Conservation (phyloP, 2,888 invertebrate species). For the Hipparchia semele region DNA sequence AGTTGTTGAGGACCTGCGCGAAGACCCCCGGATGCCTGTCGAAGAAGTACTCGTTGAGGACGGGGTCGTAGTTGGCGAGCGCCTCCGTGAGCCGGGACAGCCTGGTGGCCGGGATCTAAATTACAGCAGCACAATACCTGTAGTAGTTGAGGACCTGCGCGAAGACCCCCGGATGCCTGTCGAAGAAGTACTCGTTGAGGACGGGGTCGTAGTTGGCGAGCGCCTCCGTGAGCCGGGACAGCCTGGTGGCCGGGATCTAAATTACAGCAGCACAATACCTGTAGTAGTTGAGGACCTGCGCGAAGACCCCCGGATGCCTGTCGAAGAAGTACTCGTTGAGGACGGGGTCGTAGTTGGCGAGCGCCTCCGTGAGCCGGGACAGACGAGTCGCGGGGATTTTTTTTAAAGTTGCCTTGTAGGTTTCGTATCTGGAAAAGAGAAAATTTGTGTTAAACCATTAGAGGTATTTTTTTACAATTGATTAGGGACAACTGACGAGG, state of each 20-base stretch:
- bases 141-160: neutral
- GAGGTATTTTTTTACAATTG: too few relatives aligned
- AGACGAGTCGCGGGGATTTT: conserved; percentile 95
- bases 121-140: neutral
- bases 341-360: conserved; percentile 95
- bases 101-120: neutral
- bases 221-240: too few relatives aligned
- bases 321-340: conserved; percentile 94
- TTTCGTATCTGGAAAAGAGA: conserved; percentile 82
- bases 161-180: too few relatives aligned
- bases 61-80: too few relatives aligned
- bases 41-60: too few relatives aligned
- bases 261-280: conserved; percentile 65
- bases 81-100: too few relatives aligned
- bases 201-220: too few relatives aligned
- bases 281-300: conserved; percentile 94
- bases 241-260: too few relatives aligned
- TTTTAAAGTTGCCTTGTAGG: conserved; percentile 91
- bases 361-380: conserved; percentile 91
- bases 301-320: conserved; percentile 94
- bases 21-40: too few relatives aligned
- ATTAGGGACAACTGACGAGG: too few relatives aligned
- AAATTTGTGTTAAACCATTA: neutral
- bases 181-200: too few relatives aligned
- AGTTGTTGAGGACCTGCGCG: too few relatives aligned